A percentile compares a stretch with the other conserved stretches of the same genome.
Evolutionary conservation across 1,140 invertebrate species (phyloP).

Genomic region (Bombus pyrosoma): DNA sequence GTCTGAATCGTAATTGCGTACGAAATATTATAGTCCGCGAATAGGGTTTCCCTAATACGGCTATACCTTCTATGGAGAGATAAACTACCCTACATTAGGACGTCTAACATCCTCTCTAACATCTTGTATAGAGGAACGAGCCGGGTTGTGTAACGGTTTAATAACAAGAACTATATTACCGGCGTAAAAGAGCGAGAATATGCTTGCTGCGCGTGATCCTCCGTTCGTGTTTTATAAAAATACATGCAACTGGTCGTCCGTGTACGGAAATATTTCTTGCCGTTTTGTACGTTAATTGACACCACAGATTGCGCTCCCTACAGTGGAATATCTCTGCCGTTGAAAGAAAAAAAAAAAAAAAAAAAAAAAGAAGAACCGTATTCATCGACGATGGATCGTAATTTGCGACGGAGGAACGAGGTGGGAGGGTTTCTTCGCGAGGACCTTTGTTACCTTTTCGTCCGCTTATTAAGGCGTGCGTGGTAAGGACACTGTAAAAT

Average conservation of each 20-base stretch:
- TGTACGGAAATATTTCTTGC: background rate
- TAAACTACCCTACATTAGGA: slow-evolving; percentile 56
- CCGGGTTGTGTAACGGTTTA: slow-evolving; percentile 60
- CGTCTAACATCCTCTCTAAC: slow-evolving; percentile 46
- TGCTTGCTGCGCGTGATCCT: background rate
- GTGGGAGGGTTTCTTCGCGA: background rate
- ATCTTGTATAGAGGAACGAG: slow-evolving; percentile 45
- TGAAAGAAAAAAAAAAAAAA: no score
- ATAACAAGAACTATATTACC: slow-evolving; percentile 49
- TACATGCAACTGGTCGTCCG: background rate
- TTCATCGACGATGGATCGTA: slow-evolving; percentile 5
- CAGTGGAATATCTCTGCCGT: background rate
- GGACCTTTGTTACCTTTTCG: background rate
- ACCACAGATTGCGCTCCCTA: background rate
- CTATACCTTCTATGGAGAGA: slow-evolving; percentile 33
- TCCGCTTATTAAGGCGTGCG: background rate
- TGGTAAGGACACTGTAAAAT: background rate
- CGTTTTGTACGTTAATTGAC: slow-evolving; percentile 26
- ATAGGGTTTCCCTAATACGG: slow-evolving; percentile 21
- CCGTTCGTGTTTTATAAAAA: background rate
- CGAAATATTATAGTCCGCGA: slow-evolving; percentile 52
- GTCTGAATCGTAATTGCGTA: slow-evolving; percentile 65
- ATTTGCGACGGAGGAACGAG: background rate
- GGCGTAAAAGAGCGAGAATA: slow-evolving; percentile 31
- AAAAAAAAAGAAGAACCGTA: no score